Evolutionary conservation across 2,888 invertebrate genomes (phyloP), one percentile per base, ranked within the genome.

Genomic region (Machimus atricapillus): DNA sequence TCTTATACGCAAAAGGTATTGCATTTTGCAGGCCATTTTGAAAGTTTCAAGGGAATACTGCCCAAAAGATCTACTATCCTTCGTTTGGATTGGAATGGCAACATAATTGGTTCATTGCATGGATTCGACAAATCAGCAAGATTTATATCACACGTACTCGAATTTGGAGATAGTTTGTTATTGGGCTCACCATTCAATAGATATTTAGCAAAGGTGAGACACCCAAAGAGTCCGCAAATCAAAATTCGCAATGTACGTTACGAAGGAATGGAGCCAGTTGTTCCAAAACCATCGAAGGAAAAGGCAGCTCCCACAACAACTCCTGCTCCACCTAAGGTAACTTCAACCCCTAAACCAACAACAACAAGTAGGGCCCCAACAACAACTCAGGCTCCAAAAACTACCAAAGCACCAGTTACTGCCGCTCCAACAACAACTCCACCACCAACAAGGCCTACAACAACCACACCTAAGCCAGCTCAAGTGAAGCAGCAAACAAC

Each of bases 51-150:
- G 1, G 89, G 90, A 0, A 77, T 94, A 0, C 16, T 90, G 0
- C 93, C 94, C 5, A 91, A 92, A 43, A 92, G 94, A 83, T 90
- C 94, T 4, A 95, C 95, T 0, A 91, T 96, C 76, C 89, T 96
- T 56, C 95, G 96, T 90, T 90, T 97, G 0, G 95, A 96, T 90
- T 95, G 95, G 93, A 94, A 94, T 89, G 97, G 97, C 27, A 95
- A 96, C 88, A 94, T 97, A 88, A 91, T 96, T 6, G 95, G 96
- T 37, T 94, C 95, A 6, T 93, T 96, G 88, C 95, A 95, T 90
- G 94, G 94, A 74, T 94, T 93, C 0, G 95, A 96, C 90, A 93
- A 93, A 56, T 93, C 94, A 31, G 90, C 95, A 1, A 86, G 89
- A 0, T 90, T 91, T 12, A 93, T 96, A 27, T 95, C 95, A 89